Percentiles rank a stretch among this genome's conserved stretches.
phyloP scores from a whole-genome alignment of 2,797 vertebrate species.

The Coregonus sp. region DNA sequence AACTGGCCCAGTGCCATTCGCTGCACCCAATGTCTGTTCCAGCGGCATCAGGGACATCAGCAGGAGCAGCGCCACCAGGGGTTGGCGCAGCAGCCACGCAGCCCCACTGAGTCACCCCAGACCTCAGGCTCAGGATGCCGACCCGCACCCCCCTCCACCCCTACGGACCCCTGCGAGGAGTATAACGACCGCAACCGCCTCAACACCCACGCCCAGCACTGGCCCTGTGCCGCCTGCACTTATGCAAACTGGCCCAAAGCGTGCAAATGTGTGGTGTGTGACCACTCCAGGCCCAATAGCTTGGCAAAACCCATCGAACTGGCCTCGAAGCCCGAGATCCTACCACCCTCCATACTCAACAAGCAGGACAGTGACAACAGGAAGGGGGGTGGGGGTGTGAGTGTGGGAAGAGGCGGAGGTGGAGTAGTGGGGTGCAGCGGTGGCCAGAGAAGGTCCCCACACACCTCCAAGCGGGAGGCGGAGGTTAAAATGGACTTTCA shows the following conservation, averaged over 20 bases:
- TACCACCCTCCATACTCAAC: slow-evolving; percentile 82
- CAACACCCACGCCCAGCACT: slow-evolving; percentile 90
- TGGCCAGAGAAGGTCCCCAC: slow-evolving; percentile 91
- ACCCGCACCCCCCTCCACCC: slow-evolving; percentile 69
- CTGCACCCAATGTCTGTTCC: slow-evolving; percentile 98
- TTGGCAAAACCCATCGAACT: slow-evolving; percentile 88
- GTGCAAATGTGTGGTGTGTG: slow-evolving; percentile 93
- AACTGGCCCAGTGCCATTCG: slow-evolving; percentile 99
- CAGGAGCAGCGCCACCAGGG: slow-evolving; percentile 56
- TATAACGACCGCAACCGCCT: slow-evolving; percentile 97
- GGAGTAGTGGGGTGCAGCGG: slow-evolving; percentile 78
- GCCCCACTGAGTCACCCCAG: slow-evolving; percentile 93
- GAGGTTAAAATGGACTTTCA: slow-evolving; percentile 96
- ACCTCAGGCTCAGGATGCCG: slow-evolving; percentile 90
- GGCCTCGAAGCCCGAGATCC: slow-evolving; percentile 72
- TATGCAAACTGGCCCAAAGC: slow-evolving; percentile 96
- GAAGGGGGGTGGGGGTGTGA: slow-evolving; percentile 68
- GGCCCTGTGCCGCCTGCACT: slow-evolving; percentile 94
- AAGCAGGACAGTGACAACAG: slow-evolving; percentile 83
- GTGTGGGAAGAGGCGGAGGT: slow-evolving; percentile 45
- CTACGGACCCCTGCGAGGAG: slow-evolving; percentile 94
- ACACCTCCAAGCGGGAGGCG: slow-evolving; percentile 83
- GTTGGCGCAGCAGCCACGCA: slow-evolving; percentile 75
- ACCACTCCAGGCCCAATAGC: slow-evolving; percentile 89
- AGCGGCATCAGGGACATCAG: slow-evolving; percentile 78